Evolutionary conservation across 2,113 vertebrate genomes (phyloP).

Genomic region (Recurvirostra avosetta): DNA sequence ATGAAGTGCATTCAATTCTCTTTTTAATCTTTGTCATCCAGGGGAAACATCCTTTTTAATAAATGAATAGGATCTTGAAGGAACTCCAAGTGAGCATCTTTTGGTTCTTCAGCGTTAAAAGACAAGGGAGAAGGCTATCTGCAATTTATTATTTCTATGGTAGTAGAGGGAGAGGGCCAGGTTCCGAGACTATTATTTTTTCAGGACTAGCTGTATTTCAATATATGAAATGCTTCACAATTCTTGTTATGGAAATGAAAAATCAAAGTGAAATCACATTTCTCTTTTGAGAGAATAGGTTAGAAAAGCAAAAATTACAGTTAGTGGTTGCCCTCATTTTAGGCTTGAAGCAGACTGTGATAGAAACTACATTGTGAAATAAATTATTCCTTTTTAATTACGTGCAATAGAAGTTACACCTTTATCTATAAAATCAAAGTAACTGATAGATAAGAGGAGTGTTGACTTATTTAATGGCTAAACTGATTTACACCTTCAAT

Average conservation of each 20-base stretch:
- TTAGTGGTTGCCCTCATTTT: slow-evolving; percentile 53
- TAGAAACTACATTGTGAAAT: slow-evolving; percentile 53
- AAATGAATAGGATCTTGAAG: background rate
- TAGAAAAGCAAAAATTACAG: slow-evolving; percentile 42
- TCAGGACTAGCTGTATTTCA: background rate
- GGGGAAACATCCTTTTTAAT: background rate
- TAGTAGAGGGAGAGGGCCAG: background rate
- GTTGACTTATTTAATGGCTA: slow-evolving; percentile 57
- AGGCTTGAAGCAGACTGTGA: slow-evolving; percentile 40
- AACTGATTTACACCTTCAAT: slow-evolving; percentile 54
- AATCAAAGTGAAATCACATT: slow-evolving; percentile 39
- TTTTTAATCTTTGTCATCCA: background rate
- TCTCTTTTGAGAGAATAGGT: slow-evolving; percentile 27
- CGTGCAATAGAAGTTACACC: slow-evolving; percentile 43
- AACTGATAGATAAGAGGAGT: slow-evolving; percentile 45
- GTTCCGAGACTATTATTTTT: background rate
- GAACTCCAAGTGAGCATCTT: background rate
- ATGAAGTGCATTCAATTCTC: background rate
- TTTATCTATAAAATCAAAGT: slow-evolving; percentile 67
- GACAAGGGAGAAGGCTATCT: background rate
- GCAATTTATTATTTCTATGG: background rate
- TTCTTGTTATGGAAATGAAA: slow-evolving; percentile 44
- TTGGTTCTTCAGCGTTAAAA: background rate
- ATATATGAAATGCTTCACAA: background rate
- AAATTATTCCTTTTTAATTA: slow-evolving; percentile 71